Evolutionary conservation across 37 sponge, comb jelly and placozoan species (phyloP).

Genomic region (Dysidea cf. avara): DNA sequence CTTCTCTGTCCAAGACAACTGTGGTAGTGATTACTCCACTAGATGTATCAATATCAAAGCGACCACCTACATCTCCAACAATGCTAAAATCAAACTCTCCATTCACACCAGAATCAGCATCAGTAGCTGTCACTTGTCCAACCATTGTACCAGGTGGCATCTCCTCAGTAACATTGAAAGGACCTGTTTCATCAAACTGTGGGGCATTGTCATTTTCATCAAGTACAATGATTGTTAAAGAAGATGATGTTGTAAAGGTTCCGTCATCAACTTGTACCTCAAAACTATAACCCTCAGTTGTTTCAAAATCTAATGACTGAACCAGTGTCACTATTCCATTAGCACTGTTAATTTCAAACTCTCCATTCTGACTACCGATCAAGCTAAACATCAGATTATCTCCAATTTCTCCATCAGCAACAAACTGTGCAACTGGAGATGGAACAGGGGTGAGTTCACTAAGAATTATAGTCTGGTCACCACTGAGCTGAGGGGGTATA

Average conservation of each 20-base stretch:
- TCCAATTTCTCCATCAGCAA: slow-evolving; percentile 2
- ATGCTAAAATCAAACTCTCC: background rate
- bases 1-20: slow-evolving; percentile 32
- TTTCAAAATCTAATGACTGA: slow-evolving; percentile 37
- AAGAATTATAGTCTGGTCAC: background rate
- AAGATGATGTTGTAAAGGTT: background rate
- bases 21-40: slow-evolving; percentile 25
- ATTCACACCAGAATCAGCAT: slow-evolving; percentile 5
- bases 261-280: slow-evolving; percentile 32
- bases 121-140: slow-evolving; percentile 22
- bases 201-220: slow-evolving; percentile 60
- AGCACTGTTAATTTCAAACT: slow-evolving; percentile 17
- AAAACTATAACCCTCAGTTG: slow-evolving; percentile 1
- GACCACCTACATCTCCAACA: too few relatives aligned
- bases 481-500: slow-evolving; percentile 18
- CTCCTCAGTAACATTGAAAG: slow-evolving; percentile 11
- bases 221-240: slow-evolving; percentile 18
- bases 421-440: slow-evolving; percentile 13
- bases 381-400: background rate
- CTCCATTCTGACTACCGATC: background rate
- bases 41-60: slow-evolving; percentile 3
- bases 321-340: slow-evolving; percentile 29
- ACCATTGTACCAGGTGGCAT: background rate
- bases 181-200: background rate
- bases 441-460: slow-evolving; percentile 4